Conservation (phyloP, 2,797 vertebrate genomes). For the Tapirus indicus region DNA sequence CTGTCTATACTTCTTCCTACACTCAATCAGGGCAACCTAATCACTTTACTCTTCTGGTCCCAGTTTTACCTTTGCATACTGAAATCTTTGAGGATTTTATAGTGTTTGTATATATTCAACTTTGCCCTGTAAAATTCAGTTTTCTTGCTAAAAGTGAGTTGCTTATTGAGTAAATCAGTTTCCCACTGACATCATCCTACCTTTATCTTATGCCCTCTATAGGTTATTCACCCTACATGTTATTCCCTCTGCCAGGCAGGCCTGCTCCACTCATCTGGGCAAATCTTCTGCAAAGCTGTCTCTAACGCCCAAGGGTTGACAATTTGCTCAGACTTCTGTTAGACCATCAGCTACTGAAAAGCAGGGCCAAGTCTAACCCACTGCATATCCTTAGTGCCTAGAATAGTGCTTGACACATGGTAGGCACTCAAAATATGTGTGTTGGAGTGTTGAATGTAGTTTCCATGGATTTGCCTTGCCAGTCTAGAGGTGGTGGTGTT, state of each 20-base stretch:
- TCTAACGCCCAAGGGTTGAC: background rate
- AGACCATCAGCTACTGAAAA: background rate
- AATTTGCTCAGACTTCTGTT: background rate
- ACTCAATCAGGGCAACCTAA: background rate
- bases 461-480: background rate
- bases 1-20: background rate
- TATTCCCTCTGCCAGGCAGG: background rate
- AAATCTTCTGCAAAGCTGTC: background rate
- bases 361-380: background rate
- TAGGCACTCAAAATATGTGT: background rate
- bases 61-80: background rate
- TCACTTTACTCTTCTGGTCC: background rate
- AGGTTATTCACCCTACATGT: background rate
- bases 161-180: background rate
- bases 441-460: background rate
- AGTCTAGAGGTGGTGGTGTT: background rate
- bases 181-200: background rate
- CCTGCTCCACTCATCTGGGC: background rate
- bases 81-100: background rate
- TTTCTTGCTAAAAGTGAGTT: background rate
- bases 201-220: background rate
- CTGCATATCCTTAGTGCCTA: background rate
- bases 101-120: background rate
- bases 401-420: background rate
- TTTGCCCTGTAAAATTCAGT: background rate